These are phyloP conservation scores for Bergia sp. DNA, from an alignment of 92 coral and sea anemone species.

Conservation along the genomic window DNA sequence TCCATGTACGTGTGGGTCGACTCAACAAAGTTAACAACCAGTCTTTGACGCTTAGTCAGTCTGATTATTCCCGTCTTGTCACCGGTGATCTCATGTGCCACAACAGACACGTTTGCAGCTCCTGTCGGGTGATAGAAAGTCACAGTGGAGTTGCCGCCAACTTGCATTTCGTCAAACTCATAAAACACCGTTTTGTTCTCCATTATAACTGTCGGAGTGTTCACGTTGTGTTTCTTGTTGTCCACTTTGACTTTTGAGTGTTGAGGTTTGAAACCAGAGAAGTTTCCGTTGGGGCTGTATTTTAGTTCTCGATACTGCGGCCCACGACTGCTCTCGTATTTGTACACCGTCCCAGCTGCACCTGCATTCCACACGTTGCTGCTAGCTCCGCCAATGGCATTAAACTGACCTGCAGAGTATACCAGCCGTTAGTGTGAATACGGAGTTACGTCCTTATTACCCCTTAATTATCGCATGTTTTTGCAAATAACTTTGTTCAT, in stretches of 20 bases:
- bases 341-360: constrained; percentile 97
- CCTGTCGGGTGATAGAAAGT: constrained; percentile 89
- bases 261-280: constrained; percentile 88
- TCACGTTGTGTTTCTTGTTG: constrained; percentile 73
- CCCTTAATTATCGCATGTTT: not conserved
- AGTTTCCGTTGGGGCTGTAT: constrained; percentile 79
- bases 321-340: constrained; percentile 98
- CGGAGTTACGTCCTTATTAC: not conserved
- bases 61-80: constrained; percentile 93
- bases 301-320: constrained; percentile 98
- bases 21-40: constrained; percentile 60
- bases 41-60: constrained; percentile 76
- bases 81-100: constrained; percentile 95
- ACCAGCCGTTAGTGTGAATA: not conserved
- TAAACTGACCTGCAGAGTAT: constrained; percentile 67
- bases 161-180: constrained; percentile 96
- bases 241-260: constrained; percentile 92
- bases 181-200: constrained; percentile 83
- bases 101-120: constrained; percentile 92
- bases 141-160: constrained; percentile 79
- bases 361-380: constrained; percentile 53
- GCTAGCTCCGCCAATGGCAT: constrained; percentile 68
- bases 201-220: constrained; percentile 88
- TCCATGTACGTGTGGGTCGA: constrained; percentile 98
- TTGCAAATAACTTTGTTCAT: no score